Evolutionary conservation across 2,888 invertebrate genomes (phyloP), one percentile per base, ranked within the genome.

Genomic region (Andrena marginata): DNA sequence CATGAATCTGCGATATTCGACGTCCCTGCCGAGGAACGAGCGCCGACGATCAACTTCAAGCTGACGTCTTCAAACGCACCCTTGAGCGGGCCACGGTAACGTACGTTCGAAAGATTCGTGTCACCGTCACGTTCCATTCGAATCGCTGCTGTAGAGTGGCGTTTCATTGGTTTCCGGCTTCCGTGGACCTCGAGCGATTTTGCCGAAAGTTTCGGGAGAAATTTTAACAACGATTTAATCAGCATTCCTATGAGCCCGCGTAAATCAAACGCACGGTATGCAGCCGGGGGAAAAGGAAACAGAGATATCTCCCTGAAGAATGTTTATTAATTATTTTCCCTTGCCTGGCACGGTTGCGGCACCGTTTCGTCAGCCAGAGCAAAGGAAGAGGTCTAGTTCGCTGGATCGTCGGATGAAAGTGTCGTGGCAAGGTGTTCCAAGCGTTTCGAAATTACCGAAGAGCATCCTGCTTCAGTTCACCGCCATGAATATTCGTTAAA

Each of bases 161-260:
- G 33, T 77, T 77, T 72, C 48, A 20, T 65, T 64, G 42, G 54
- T 65, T 69, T 23, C 62, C 29, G 49, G 49, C 35, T 8, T n/a
- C 26, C 20, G 7, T n/a, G n/a, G 8, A 49, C 10, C 13, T 35
- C 7, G 69, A 65, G 80, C 79, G 90, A 91, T 42, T 88, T 85
- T 78, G 70, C 63, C 82, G 89, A 89, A 87, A 89, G 91, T 89
- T 90, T 83, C 85, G 77, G 76, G 85, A 90, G 92, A 90, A 88
- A 93, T 93, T 93, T 93, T 92, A 93, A 92, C 93, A 92, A 93
- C 92, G 92, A 92, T 93, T 94, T 94, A 93, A 94, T 94, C 93
- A 93, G 92, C 93, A 94, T 94, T 94, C 93, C 91, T 86, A 87
- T 82, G 89, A 86, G 89, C 77, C 80, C 82, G 86, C 85, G 86